phyloP scores from a whole-genome alignment of 1,140 invertebrate species.

The Elymnias hypermnestra region DNA sequence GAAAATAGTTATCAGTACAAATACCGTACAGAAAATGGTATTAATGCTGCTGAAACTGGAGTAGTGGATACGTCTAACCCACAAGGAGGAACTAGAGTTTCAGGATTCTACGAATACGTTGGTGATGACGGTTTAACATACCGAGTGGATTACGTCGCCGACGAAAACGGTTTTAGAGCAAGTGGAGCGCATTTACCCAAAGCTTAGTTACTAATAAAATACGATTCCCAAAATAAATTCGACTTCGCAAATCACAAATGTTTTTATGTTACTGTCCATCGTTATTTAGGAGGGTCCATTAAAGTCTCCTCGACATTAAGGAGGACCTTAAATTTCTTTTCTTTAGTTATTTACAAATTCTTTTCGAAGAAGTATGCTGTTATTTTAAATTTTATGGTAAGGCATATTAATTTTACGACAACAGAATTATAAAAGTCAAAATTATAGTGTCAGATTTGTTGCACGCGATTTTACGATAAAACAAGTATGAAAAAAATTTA shows the following conservation, averaged over 20 bases:
- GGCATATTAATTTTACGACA: neutral
- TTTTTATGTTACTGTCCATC: neutral
- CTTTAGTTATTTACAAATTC: neutral
- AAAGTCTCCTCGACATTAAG: neutral
- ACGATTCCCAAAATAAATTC: constrained; percentile 6
- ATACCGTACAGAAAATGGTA: constrained; percentile 64
- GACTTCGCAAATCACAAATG: neutral
- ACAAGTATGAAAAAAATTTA: neutral
- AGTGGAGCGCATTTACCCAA: constrained; percentile 72
- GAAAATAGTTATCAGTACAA: constrained; percentile 49
- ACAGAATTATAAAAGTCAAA: neutral
- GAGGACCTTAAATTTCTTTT: neutral
- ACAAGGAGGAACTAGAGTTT: constrained; percentile 80
- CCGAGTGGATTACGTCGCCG: constrained; percentile 79
- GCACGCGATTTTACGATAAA: constrained; percentile 2
- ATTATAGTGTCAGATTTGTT: neutral
- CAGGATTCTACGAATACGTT: constrained; percentile 78
- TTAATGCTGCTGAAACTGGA: constrained; percentile 59
- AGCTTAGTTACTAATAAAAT: constrained; percentile 5
- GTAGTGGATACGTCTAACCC: constrained; percentile 72
- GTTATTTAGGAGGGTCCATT: neutral
- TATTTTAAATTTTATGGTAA: neutral
- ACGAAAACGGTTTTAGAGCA: constrained; percentile 81
- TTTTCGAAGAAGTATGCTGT: neutral
- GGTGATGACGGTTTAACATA: constrained; percentile 76